Percentiles rank a stretch among this genome's conserved stretches.
Evolutionary conservation across 1,140 invertebrate species (phyloP).

Genomic region (Reticulitermes speratus): DNA sequence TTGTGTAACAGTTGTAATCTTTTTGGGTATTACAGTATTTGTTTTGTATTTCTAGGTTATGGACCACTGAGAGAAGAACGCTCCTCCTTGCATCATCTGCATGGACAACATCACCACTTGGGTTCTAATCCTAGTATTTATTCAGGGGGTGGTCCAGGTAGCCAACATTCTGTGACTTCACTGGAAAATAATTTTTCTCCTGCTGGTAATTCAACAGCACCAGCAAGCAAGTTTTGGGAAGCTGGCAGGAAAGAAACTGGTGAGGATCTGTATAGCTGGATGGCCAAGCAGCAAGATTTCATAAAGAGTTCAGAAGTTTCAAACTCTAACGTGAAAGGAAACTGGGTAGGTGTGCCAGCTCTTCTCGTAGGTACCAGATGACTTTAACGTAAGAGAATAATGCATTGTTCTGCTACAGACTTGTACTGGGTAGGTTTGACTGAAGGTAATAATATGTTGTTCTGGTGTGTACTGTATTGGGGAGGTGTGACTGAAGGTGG

Average conservation of each 20-base stretch:
- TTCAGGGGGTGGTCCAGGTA: slow-evolving; percentile 51
- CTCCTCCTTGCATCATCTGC: slow-evolving; percentile 41
- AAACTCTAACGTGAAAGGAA: slow-evolving; percentile 38
- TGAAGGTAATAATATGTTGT: too few relatives aligned
- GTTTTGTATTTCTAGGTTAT: slow-evolving; percentile 56
- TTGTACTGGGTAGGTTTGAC: too few relatives aligned
- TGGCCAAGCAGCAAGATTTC: slow-evolving; percentile 85
- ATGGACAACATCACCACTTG: slow-evolving; percentile 46
- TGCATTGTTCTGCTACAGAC: too few relatives aligned
- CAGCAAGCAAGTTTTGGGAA: neutral
- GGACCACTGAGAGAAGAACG: slow-evolving; percentile 72
- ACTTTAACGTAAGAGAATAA: too few relatives aligned
- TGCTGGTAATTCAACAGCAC: slow-evolving; percentile 13
- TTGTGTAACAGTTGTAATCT: too few relatives aligned
- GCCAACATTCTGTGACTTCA: slow-evolving; percentile 50
- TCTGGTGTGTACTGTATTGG: too few relatives aligned
- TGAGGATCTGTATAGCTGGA: slow-evolving; percentile 94
- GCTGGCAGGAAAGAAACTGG: slow-evolving; percentile 45
- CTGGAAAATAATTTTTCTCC: slow-evolving; percentile 43
- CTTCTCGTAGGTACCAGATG: too few relatives aligned
- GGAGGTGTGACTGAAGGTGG: too few relatives aligned
- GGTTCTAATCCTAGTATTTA: slow-evolving; percentile 63
- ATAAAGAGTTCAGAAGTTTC: slow-evolving; percentile 41
- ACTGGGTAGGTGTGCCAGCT: slow-evolving; percentile 45
- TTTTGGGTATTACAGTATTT: too few relatives aligned